Base-by-base conservation (phyloP, 2,888 invertebrate genomes). In the Pegoplata infirma region DNA sequence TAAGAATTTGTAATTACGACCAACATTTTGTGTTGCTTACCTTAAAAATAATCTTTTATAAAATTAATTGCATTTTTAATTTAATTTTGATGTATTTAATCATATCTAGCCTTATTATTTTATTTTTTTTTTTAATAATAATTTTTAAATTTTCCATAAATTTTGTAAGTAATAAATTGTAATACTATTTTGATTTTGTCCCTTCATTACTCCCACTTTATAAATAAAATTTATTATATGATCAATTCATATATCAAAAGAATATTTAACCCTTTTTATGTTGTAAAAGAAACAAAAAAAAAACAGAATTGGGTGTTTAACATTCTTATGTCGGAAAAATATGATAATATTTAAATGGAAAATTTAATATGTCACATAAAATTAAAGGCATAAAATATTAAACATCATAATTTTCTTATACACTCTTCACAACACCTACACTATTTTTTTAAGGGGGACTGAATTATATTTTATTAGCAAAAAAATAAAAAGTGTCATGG, bases 401-500 rank as follows among this genome's bases (percentile, higher is more conserved):
- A 8, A 25, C 23, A 46, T 67, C 47, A 67, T 67, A 56, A 56
- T 67, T 67, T n/a, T n/a, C n/a, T n/a, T n/a, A n/a, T n/a, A n/a
- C n/a, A n/a, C n/a, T n/a, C n/a, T n/a, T n/a, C n/a, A n/a, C n/a
- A n/a, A n/a, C n/a, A n/a, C n/a, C n/a, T n/a, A n/a, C n/a, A n/a
- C n/a, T n/a, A n/a, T n/a, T n/a, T n/a, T n/a, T n/a, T n/a, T n/a
- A n/a, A n/a, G n/a, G n/a, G n/a, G n/a, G n/a, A n/a, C n/a, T n/a
- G n/a, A n/a, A n/a, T n/a, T n/a, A n/a, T n/a, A n/a, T n/a, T n/a
- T n/a, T n/a, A n/a, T n/a, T n/a, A n/a, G n/a, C n/a, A n/a, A n/a
- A n/a, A n/a, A n/a, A n/a, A n/a, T n/a, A n/a, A n/a, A n/a, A n/a
- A n/a, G n/a, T n/a, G n/a, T n/a, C n/a, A n/a, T n/a, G n/a, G n/a